These are phyloP conservation scores for Steatocranus sp. DNA, from an alignment of 2,797 vertebrate genomes.

Conservation along the genomic window DNA sequence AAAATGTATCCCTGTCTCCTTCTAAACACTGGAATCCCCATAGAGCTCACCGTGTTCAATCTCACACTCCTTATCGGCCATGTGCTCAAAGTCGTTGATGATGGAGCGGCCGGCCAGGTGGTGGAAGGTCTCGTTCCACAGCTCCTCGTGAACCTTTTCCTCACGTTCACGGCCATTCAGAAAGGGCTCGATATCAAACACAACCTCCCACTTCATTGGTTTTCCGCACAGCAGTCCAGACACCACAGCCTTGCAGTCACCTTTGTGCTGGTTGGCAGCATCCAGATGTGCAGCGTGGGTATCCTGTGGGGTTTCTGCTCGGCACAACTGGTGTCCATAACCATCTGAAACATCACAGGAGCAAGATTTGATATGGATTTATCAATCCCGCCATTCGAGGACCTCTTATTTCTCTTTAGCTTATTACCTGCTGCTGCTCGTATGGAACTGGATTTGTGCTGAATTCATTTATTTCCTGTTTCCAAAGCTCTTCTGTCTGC, in stretches of 20 bases:
- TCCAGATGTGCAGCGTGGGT: constrained; percentile 35
- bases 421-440: neutral
- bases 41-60: constrained; percentile 85
- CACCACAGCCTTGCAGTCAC: constrained; percentile 85
- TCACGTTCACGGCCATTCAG: constrained; percentile 73
- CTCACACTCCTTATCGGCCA: constrained; percentile 83
- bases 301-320: constrained; percentile 79
- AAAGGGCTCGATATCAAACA: constrained; percentile 83
- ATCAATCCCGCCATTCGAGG: neutral
- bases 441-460: neutral
- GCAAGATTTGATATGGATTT: neutral
- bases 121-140: constrained; percentile 94
- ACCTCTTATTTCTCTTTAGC: neutral
- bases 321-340: constrained; percentile 78
- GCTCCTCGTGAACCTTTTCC: constrained; percentile 77
- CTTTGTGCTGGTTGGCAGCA: constrained; percentile 21
- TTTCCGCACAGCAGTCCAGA: constrained; percentile 83
- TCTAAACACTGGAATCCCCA: neutral
- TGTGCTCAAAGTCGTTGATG: constrained; percentile 91
- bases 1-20: neutral
- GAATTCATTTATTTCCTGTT: neutral
- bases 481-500: neutral
- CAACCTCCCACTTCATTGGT: constrained; percentile 86
- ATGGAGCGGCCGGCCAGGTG: constrained; percentile 89
- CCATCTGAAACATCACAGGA: constrained; percentile 62